A percentile compares a stretch with the other conserved stretches of the same genome.
Conservation (phyloP, 2,888 invertebrate genomes). For the Melanargia galathea region DNA sequence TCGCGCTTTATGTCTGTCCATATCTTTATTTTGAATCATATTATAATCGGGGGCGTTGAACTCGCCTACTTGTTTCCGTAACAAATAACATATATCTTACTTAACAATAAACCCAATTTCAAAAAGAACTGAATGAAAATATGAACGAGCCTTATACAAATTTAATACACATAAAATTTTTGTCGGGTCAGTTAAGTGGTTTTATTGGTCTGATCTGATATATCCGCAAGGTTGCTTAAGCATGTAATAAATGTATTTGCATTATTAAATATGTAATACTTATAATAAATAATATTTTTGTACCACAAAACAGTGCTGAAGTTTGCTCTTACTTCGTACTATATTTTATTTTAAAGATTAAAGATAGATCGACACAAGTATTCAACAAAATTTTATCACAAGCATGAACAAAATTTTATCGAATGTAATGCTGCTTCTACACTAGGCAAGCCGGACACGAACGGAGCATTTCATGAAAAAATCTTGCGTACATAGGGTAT, state of each 20-base stretch:
- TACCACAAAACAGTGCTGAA: not conserved
- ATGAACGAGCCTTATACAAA: constrained; percentile 32
- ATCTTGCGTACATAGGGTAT: too few relatives aligned
- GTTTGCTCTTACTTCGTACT: too few relatives aligned
- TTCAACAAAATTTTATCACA: too few relatives aligned
- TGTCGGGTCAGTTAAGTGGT: constrained; percentile 2
- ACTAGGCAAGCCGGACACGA: too few relatives aligned
- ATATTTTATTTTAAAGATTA: too few relatives aligned
- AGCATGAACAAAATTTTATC: too few relatives aligned
- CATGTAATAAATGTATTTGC: not conserved
- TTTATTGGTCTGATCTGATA: constrained; percentile 4
- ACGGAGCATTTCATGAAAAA: too few relatives aligned
- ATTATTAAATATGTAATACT: not conserved
- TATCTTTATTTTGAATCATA: constrained; percentile 29
- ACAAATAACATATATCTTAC: constrained; percentile 32
- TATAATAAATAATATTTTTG: not conserved
- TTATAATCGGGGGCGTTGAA: constrained; percentile 34
- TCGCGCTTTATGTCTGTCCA: not conserved
- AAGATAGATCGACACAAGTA: too few relatives aligned
- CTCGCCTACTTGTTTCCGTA: constrained; percentile 40
- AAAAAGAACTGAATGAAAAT: constrained; percentile 35
- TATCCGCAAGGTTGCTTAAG: constrained; percentile 15
- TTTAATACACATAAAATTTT: constrained; percentile 11
- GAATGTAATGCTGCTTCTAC: too few relatives aligned
- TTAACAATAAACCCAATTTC: constrained; percentile 40